A percentile compares a stretch with the other conserved stretches of the same genome.
Evolutionary conservation across 2,797 vertebrate species (phyloP).

Genomic region (Sebastes oblongus): DNA sequence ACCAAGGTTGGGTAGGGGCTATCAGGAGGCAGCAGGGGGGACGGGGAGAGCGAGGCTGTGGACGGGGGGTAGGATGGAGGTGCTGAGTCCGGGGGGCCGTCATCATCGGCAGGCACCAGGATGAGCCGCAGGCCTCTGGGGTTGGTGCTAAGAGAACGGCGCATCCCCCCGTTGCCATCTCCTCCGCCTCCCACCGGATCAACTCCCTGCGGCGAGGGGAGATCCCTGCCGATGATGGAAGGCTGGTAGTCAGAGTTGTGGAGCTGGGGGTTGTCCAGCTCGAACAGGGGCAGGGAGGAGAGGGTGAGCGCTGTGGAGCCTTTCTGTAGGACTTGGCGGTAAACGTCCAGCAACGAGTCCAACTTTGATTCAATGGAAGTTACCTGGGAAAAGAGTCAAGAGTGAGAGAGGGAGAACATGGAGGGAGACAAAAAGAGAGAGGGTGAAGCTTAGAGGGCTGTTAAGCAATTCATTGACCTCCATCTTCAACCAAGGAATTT

Average conservation of each 20-base stretch:
- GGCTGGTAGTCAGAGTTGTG: constrained; percentile 88
- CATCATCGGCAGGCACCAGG: constrained; percentile 88
- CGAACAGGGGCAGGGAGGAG: constrained; percentile 91
- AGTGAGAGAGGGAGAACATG: background rate
- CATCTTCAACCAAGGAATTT: no score
- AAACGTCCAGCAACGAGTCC: constrained; percentile 95
- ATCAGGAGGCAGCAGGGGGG: constrained; percentile 69
- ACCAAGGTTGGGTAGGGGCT: constrained; percentile 78
- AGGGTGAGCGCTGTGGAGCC: constrained; percentile 88
- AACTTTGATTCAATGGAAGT: constrained; percentile 97
- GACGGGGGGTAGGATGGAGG: constrained; percentile 90
- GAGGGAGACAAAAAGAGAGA: background rate
- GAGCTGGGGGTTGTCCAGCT: constrained; percentile 84
- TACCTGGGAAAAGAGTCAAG: constrained; percentile 80
- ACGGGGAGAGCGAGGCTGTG: constrained; percentile 82
- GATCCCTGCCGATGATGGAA: constrained; percentile 86
- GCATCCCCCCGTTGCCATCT: constrained; percentile 65
- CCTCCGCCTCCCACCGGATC: constrained; percentile 32
- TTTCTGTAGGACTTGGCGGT: constrained; percentile 93
- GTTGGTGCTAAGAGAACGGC: constrained; percentile 87
- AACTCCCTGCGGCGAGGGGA: constrained; percentile 83
- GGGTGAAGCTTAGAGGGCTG: background rate
- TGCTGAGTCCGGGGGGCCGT: constrained; percentile 86
- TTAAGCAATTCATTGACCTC: background rate
- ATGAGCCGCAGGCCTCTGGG: constrained; percentile 91